Conservation (phyloP, 2,888 invertebrate species). For the Anthophora plumipes region DNA sequence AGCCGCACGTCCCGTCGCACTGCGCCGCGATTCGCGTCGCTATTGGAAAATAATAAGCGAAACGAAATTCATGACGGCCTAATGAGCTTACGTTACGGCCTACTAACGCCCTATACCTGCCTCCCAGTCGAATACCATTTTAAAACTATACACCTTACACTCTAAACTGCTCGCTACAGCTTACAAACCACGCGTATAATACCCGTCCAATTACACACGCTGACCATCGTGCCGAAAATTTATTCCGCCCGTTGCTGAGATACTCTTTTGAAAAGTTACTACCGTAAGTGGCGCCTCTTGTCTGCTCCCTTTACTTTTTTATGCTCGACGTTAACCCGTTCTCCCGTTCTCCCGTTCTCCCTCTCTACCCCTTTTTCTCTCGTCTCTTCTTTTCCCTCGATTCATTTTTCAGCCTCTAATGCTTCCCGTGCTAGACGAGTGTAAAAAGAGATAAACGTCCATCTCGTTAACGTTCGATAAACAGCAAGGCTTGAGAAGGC, state of each 20-base stretch:
- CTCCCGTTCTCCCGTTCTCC: neutral
- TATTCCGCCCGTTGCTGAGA: neutral
- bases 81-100: slow-evolving; percentile 55
- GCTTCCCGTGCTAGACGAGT: neutral
- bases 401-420: neutral
- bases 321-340: neutral
- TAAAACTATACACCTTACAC: too few species aligned
- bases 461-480: slow-evolving; percentile 4
- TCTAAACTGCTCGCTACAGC: too few species aligned
- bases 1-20: slow-evolving; percentile 30
- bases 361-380: neutral
- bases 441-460: neutral
- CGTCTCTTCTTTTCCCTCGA: neutral
- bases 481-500: neutral
- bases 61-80: slow-evolving; percentile 60
- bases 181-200: neutral
- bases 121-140: neutral
- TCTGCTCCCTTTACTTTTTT: neutral
- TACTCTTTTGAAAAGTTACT: neutral
- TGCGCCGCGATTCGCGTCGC: slow-evolving; percentile 14
- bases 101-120: slow-evolving; percentile 6
- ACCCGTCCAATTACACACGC: neutral
- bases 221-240: neutral
- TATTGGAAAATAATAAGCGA: slow-evolving; percentile 59
- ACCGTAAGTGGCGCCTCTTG: too few species aligned